Conservation (phyloP, 2,888 invertebrate genomes). For the Andrena minutula region DNA sequence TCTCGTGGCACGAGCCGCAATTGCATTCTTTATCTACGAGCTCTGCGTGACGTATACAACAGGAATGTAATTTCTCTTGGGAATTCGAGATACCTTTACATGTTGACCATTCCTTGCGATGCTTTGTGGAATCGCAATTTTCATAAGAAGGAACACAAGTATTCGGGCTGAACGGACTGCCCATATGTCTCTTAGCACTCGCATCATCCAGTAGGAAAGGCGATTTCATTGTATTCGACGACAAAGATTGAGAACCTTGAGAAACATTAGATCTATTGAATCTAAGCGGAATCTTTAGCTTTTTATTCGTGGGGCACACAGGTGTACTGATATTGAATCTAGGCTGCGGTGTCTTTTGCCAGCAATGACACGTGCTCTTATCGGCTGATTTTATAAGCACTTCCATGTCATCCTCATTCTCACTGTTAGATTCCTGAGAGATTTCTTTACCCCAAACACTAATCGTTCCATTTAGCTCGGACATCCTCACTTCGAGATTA, state of each 20-base stretch:
- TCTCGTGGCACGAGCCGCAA: constrained; percentile 54
- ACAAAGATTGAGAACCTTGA: constrained; percentile 41
- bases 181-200: background rate
- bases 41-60: constrained; percentile 66
- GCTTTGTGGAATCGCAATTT: constrained; percentile 42
- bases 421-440: constrained; percentile 50
- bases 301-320: constrained; percentile 75
- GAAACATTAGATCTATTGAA: constrained; percentile 42
- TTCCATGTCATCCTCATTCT: constrained; percentile 67
- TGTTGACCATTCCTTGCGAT: constrained; percentile 37
- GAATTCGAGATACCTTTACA: constrained; percentile 36
- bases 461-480: constrained; percentile 82
- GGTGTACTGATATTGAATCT: constrained; percentile 66
- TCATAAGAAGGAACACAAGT: constrained; percentile 32
- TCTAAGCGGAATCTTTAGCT: constrained; percentile 64
- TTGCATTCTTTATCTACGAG: constrained; percentile 57
- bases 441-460: constrained; percentile 83
- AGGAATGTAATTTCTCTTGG: constrained; percentile 70
- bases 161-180: constrained; percentile 17
- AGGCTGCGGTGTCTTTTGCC: constrained; percentile 62
- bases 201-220: constrained; percentile 31
- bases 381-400: constrained; percentile 39
- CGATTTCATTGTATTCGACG: constrained; percentile 31
- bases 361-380: constrained; percentile 45
- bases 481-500: constrained; percentile 82